Base-by-base conservation (phyloP, 2,888 invertebrate species). In the Sarcophaga carnaria region DNA sequence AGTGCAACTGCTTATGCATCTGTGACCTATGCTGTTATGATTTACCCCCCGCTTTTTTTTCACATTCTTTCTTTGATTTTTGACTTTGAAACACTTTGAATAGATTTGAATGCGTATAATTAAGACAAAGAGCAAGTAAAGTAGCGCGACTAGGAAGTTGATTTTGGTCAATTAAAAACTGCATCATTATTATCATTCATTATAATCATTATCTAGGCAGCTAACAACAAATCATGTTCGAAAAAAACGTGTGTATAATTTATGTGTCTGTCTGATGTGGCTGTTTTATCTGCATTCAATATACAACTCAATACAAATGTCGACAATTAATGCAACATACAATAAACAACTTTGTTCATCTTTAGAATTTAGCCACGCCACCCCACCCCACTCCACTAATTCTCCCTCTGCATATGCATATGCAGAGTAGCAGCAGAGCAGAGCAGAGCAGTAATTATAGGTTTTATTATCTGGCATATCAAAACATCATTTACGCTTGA, bases 121-220 rank as follows among this genome's bases (percentile, higher is more conserved):
- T 37, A 37, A 37, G 10, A 37, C 37, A 37, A 37, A 37, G 8
- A 37, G 37, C 8, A 37, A 37, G 37, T 2, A 37, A 37, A 37
- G 37, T 37, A 37, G 37, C 37, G 37, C 37, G 8, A 37, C 37
- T 37, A 8, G 37, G 37, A 37, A 37, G 37, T 37, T 37, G 8
- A 8, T 37, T 37, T 78, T 66, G 64, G n/a, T 66, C 64, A 67
- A 67, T 20, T n/a, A 11, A 37, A 67, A 67, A 67, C 37, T 37
- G 37, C 37, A 37, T 37, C 37, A 37, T 37, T 37, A 37, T 37
- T 37, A 37, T 37, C 37, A 10, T 37, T 37, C 8, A 37, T 37
- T 37, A 37, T 37, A 37, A 37, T 10, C n/a, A 67, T 45, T 67
- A 11, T 45, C 17, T n/a, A 67, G 14, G 11, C 45, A 67, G 45